A percentile compares a stretch with the other conserved stretches of the same genome.
These are phyloP conservation scores for Latrodectus geometricus DNA, from an alignment of 1,140 invertebrate genomes.

Conservation along the genomic window DNA sequence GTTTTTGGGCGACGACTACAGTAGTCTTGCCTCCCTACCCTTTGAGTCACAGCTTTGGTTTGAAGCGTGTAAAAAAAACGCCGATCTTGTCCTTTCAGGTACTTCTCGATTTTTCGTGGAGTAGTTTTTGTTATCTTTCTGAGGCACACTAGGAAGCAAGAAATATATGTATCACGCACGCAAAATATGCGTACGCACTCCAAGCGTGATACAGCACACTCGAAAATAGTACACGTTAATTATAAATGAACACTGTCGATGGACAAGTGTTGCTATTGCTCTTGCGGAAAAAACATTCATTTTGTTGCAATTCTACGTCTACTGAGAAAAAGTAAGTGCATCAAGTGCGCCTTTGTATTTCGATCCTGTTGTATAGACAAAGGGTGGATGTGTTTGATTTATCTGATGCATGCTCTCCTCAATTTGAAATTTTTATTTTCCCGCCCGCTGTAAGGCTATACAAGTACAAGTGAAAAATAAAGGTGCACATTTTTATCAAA, in stretches of 20 bases:
- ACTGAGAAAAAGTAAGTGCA: constrained; percentile 53
- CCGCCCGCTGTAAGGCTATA: no score
- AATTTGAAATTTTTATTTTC: no score
- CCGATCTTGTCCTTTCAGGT: constrained; percentile 13
- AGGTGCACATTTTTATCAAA: no score
- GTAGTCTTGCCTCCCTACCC: not conserved
- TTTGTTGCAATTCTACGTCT: constrained; percentile 22
- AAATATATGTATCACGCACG: constrained; percentile 41
- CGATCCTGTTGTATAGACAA: not conserved
- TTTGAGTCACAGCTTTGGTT: not conserved
- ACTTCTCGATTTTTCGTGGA: constrained; percentile 36
- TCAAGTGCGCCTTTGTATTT: constrained; percentile 26
- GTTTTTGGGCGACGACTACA: no score
- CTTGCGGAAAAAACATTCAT: constrained; percentile 41
- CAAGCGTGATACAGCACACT: constrained; percentile 18
- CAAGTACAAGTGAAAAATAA: no score
- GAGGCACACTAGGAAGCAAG: constrained; percentile 60
- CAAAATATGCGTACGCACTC: constrained; percentile 21
- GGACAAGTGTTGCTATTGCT: constrained; percentile 44
- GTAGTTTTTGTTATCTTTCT: constrained; percentile 22
- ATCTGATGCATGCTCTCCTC: not conserved
- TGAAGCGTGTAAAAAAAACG: no score
- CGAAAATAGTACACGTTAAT: constrained; percentile 53
- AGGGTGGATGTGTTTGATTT: not conserved
- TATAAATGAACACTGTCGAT: constrained; percentile 16